Conservation (phyloP, 2,888 invertebrate genomes). For the Pseudeuparius sepicola region DNA sequence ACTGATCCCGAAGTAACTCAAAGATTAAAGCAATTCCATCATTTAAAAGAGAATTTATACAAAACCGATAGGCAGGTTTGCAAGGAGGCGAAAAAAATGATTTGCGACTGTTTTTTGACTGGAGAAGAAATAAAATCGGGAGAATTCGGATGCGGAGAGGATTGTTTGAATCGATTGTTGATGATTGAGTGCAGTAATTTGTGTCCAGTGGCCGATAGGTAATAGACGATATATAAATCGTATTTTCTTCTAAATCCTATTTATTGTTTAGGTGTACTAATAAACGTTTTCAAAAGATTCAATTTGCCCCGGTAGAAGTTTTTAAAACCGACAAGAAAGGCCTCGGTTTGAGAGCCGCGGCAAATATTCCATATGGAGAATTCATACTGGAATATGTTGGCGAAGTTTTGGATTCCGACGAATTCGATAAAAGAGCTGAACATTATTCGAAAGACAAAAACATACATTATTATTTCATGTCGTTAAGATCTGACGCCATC, state of each 20-base stretch:
- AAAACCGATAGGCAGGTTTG: conserved; percentile 73
- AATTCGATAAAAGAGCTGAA: conserved; percentile 80
- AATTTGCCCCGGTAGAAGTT: conserved; percentile 78
- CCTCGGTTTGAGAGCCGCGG: conserved; percentile 75
- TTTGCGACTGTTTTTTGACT: conserved; percentile 85
- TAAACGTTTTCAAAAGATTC: conserved; percentile 81
- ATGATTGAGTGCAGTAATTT: conserved; percentile 95
- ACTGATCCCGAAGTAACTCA: conserved; percentile 42
- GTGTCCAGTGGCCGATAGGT: conserved; percentile 80
- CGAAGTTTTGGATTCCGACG: conserved; percentile 85
- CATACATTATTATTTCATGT: conserved; percentile 96
- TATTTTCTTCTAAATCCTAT: too few relatives aligned
- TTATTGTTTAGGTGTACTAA: too few relatives aligned
- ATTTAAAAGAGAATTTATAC: conserved; percentile 79
- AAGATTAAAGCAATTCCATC: conserved; percentile 64
- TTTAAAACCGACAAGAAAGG: conserved; percentile 92
- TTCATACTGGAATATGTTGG: conserved; percentile 99
- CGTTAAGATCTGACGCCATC: conserved; percentile 81
- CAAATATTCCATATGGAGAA: conserved; percentile 64
- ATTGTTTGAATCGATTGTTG: conserved; percentile 92
- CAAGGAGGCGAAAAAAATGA: conserved; percentile 88
- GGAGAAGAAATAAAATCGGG: conserved; percentile 79
- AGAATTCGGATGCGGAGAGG: conserved; percentile 85
- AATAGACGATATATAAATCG: too few relatives aligned
- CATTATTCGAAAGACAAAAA: conserved; percentile 84